Evolutionary conservation across 2,797 vertebrate species (phyloP).

Genomic region (Acanthurus tractus): DNA sequence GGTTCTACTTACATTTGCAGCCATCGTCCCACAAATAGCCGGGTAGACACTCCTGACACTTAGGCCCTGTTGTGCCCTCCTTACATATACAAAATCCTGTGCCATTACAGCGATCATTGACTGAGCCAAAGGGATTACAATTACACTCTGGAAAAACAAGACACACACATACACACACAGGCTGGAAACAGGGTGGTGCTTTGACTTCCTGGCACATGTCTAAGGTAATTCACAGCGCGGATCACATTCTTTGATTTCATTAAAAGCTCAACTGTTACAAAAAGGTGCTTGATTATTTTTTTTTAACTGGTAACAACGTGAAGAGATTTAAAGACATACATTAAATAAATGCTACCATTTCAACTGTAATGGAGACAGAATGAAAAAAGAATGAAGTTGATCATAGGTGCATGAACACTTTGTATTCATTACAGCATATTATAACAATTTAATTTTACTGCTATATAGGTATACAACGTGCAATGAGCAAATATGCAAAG

Average conservation of each 20-base stretch:
- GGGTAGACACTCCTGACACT: conserved; percentile 97
- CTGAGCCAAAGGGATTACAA: conserved; percentile 97
- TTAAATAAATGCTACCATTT: conserved; percentile 80
- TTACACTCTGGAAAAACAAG: conserved; percentile 98
- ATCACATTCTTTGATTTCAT: conserved; percentile 40
- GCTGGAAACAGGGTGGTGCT: conserved; percentile 79
- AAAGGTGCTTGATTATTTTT: conserved; percentile 23
- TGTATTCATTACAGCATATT: conserved; percentile 46
- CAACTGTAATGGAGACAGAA: conserved; percentile 78
- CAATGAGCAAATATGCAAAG: conserved; percentile 73
- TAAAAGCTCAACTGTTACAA: conserved; percentile 31
- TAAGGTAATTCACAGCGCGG: conserved; percentile 39
- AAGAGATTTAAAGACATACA: conserved; percentile 58
- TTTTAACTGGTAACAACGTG: conserved; percentile 1
- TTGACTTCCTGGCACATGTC: conserved; percentile 73
- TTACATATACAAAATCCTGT: conserved; percentile 99
- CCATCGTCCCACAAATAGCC: conserved; percentile 98
- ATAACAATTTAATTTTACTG: conserved; percentile 7
- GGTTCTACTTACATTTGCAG: conserved; percentile 98
- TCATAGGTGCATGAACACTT: conserved; percentile 56
- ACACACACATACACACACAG: conserved; percentile 90
- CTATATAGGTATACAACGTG: conserved; percentile 45
- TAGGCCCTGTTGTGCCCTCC: conserved; percentile 95
- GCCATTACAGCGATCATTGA: conserved; percentile 98
- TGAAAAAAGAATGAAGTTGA: conserved; percentile 65